Conservation (phyloP, 2,888 invertebrate genomes). For the Sphinx pinastri region DNA sequence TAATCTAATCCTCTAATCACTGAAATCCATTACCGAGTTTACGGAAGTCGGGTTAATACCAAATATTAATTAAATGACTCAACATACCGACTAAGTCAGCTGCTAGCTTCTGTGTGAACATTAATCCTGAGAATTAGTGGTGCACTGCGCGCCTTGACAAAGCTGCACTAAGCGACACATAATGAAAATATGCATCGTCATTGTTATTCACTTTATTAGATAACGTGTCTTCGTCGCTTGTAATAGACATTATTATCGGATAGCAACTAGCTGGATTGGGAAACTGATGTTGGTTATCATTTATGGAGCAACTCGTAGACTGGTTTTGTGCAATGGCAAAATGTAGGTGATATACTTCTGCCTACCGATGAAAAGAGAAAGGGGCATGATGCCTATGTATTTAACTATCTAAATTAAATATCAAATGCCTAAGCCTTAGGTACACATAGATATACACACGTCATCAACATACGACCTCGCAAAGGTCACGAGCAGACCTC, state of each 20-base stretch:
- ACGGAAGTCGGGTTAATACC: background rate
- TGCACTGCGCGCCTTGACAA: slow-evolving; percentile 4
- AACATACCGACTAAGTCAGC: background rate
- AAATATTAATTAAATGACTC: background rate
- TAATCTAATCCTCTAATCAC: background rate
- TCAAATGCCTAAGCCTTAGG: too few relatives aligned
- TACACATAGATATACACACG: background rate
- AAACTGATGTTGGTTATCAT: too few relatives aligned
- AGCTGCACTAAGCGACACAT: background rate
- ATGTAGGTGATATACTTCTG: too few relatives aligned
- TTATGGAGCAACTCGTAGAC: too few relatives aligned
- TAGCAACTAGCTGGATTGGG: too few relatives aligned
- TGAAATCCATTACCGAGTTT: background rate
- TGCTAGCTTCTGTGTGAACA: background rate
- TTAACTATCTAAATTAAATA: too few relatives aligned
- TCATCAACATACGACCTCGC: background rate
- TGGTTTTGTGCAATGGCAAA: too few relatives aligned
- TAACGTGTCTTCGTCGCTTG: background rate
- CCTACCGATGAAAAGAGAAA: too few relatives aligned
- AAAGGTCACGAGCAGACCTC: background rate
- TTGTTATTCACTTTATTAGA: background rate
- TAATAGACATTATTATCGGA: too few relatives aligned
- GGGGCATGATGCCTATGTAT: too few relatives aligned
- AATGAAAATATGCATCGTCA: slow-evolving; percentile 1
- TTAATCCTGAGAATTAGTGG: background rate